Evolutionary conservation across 2,888 invertebrate species (phyloP).

Genomic region (Idaea aversata): DNA sequence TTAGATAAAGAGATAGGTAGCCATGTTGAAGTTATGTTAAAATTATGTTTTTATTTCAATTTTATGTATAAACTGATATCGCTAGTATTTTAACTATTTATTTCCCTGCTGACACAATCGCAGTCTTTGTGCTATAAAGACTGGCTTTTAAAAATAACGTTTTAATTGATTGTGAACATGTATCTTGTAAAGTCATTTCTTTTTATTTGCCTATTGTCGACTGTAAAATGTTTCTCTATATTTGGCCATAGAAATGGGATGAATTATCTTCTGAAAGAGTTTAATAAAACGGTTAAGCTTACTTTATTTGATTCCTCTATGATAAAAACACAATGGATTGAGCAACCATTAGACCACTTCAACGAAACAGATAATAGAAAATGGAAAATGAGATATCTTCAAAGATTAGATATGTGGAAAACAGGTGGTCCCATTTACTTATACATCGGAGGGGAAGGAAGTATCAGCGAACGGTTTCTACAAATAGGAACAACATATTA

Average conservation of each 20-base stretch:
- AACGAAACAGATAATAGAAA: conserved; percentile 44
- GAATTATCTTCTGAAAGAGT: conserved; percentile 42
- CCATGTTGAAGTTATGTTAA: no score
- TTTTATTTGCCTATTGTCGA: conserved; percentile 12
- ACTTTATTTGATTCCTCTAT: conserved; percentile 28
- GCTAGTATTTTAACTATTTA: conserved; percentile 10
- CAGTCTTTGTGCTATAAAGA: conserved; percentile 5
- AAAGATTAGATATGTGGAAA: conserved; percentile 54
- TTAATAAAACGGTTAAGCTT: conserved; percentile 32
- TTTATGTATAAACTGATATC: conserved; percentile 9
- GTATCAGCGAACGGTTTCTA: conserved; percentile 46
- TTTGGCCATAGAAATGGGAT: conserved; percentile 42
- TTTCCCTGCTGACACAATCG: not conserved
- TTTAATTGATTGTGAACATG: conserved; percentile 11
- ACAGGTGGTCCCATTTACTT: conserved; percentile 57
- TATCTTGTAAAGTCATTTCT: conserved; percentile 25
- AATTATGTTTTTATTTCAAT: no score
- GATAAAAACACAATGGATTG: conserved; percentile 48
- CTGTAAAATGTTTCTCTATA: conserved; percentile 36
- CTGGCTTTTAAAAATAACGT: conserved; percentile 6
- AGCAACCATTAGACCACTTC: conserved; percentile 64
- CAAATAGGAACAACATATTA: conserved; percentile 51
- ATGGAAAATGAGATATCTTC: conserved; percentile 66
- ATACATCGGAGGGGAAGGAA: conserved; percentile 61
- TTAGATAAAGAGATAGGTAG: no score